Percentiles rank a stretch among this genome's conserved stretches.
These are phyloP conservation scores for Campodea augens DNA, from an alignment of 1,140 invertebrate genomes.

Conservation along the genomic window DNA sequence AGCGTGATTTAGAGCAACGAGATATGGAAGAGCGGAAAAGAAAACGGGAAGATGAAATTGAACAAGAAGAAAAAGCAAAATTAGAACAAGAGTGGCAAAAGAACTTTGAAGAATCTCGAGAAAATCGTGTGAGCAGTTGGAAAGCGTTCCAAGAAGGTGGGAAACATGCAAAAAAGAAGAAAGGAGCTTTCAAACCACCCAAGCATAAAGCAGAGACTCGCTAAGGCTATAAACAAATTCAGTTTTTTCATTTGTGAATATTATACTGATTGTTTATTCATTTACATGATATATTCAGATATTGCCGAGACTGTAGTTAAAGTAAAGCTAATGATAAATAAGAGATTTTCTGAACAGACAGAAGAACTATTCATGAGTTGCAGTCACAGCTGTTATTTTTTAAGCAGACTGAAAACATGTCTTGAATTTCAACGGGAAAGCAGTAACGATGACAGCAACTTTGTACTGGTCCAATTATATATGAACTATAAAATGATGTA, in stretches of 20 bases:
- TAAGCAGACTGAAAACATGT: not conserved
- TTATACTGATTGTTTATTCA: no score
- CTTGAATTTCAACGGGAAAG: not conserved
- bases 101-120: slow-evolving; percentile 94
- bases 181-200: slow-evolving; percentile 66
- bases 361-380: no score
- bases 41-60: slow-evolving; percentile 83
- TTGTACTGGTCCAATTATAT: not conserved
- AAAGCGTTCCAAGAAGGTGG: slow-evolving; percentile 73
- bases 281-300: no score
- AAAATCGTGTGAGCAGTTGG: slow-evolving; percentile 88
- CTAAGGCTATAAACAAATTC: slow-evolving; percentile 28
- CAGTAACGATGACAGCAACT: not conserved
- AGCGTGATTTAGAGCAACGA: slow-evolving; percentile 58
- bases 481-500: no score
- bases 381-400: not conserved
- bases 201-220: slow-evolving; percentile 91
- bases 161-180: slow-evolving; percentile 54
- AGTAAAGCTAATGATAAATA: no score
- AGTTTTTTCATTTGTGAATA: no score
- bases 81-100: slow-evolving; percentile 89
- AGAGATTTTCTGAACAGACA: no score
- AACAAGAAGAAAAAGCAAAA: slow-evolving; percentile 73
- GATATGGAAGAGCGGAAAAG: slow-evolving; percentile 88
- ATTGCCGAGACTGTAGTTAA: no score